phyloP scores from a whole-genome alignment of 2,888 invertebrate species.

The Omphaloscelis lunosa region DNA sequence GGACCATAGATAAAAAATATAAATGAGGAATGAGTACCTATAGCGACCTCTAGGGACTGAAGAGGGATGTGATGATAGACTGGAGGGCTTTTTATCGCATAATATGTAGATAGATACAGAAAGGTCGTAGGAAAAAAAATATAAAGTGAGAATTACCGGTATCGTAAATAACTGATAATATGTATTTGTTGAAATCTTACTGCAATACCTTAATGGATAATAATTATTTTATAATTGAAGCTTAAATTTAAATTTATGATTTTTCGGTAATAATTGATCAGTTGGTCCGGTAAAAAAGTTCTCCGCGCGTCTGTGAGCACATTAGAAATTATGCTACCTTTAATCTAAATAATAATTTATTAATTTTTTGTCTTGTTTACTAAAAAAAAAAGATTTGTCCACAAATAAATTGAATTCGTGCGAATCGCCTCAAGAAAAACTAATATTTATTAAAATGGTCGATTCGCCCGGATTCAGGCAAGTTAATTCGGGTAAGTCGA shows the following conservation, averaged over 20 bases:
- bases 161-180: neutral
- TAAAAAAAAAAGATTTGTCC: no score
- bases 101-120: constrained; percentile 14
- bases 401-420: no score
- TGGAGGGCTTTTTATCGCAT: constrained; percentile 25
- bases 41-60: constrained; percentile 54
- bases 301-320: neutral
- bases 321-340: no score
- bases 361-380: no score
- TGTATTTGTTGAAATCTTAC: neutral
- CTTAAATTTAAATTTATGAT: neutral
- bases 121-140: neutral
- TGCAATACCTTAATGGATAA: neutral
- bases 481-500: no score
- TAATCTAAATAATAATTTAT: no score
- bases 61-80: constrained; percentile 47
- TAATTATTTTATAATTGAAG: neutral
- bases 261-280: neutral
- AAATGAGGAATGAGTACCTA: constrained; percentile 43
- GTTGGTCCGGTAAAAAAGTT: neutral
- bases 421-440: no score
- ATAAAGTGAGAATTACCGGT: no score
- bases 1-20: constrained; percentile 67
- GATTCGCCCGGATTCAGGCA: no score
- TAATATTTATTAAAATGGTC: no score